Percentiles rank a stretch among this genome's conserved stretches.
Conservation (phyloP, 2,113 vertebrate genomes). For the Lasiurus borealis region DNA sequence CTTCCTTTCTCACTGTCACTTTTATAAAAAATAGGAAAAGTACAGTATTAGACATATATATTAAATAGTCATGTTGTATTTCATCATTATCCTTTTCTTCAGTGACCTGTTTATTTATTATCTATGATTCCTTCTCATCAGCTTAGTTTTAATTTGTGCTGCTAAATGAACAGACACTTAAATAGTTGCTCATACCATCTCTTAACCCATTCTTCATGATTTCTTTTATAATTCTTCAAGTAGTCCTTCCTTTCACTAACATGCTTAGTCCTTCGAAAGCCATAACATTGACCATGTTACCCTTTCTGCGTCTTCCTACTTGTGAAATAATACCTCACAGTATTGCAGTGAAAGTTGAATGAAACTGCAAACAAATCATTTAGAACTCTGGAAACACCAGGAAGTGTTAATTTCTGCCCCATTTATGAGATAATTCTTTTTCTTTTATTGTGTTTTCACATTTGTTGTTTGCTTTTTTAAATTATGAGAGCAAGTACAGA, state of each 20-base stretch:
- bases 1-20: conserved; percentile 42
- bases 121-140: not conserved
- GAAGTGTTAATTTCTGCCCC: not conserved
- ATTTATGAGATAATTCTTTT: not conserved
- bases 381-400: not conserved
- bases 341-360: not conserved
- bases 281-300: not conserved
- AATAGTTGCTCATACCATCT: not conserved
- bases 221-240: not conserved
- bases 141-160: conserved; percentile 19
- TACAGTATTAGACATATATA: not conserved
- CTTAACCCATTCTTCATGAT: not conserved
- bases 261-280: not conserved
- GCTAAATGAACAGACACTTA: not conserved
- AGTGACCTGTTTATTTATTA: not conserved
- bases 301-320: not conserved
- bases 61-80: not conserved
- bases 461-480: not conserved
- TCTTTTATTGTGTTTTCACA: not conserved
- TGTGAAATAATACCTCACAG: not conserved
- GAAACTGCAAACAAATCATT: not conserved
- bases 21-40: conserved; percentile 46
- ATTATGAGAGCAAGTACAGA: not conserved
- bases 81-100: not conserved
- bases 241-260: not conserved